Percentiles rank a stretch among this genome's conserved stretches.
phyloP scores from a whole-genome alignment of 2,888 invertebrate species.

The Noctua fimbriata region DNA sequence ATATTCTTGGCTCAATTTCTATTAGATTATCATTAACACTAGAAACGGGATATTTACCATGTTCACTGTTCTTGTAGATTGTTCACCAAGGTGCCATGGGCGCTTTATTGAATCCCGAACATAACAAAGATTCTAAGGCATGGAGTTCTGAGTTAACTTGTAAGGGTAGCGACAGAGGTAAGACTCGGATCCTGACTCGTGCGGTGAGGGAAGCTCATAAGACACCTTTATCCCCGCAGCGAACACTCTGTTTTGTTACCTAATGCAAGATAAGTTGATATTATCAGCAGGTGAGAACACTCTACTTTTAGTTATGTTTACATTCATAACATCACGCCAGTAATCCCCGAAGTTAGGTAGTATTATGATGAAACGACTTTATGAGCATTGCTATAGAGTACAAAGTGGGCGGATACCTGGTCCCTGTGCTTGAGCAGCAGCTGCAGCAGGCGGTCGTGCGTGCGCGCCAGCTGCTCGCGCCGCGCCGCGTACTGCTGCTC shows the following conservation, averaged over 20 bases:
- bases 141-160: background rate
- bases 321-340: too few species aligned
- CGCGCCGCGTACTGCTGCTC: slow-evolving; percentile 94
- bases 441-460: slow-evolving; percentile 94
- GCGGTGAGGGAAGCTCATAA: background rate
- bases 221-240: background rate
- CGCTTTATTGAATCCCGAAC: background rate
- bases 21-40: background rate
- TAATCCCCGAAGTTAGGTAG: too few species aligned
- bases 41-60: too few species aligned
- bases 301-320: background rate
- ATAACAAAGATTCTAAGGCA: background rate
- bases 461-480: slow-evolving; percentile 93
- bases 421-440: slow-evolving; percentile 88
- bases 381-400: background rate
- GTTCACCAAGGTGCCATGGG: background rate
- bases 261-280: background rate
- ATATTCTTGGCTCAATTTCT: background rate
- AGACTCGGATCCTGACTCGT: background rate
- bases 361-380: background rate
- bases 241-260: background rate
- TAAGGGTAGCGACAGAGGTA: background rate
- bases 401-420: slow-evolving; percentile 73
- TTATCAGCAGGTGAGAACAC: background rate
- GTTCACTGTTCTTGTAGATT: too few species aligned